Evolutionary conservation across 1,140 invertebrate genomes (phyloP).

Genomic region (Branchinecta lindahli): DNA sequence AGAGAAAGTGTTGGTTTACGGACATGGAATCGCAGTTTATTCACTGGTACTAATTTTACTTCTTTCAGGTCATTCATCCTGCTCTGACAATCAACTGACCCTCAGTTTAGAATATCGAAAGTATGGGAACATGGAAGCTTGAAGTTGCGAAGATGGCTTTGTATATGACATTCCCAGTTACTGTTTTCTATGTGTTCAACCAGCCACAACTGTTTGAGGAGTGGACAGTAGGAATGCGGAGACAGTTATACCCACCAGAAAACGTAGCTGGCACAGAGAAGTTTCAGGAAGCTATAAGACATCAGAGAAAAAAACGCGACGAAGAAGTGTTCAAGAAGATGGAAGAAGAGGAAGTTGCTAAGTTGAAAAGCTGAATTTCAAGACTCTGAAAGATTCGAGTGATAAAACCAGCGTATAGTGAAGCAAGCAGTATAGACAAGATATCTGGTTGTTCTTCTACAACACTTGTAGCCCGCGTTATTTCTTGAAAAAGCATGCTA

Average conservation of each 20-base stretch:
- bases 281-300: constrained; percentile 40
- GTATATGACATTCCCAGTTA: constrained; percentile 70
- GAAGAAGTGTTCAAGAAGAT: constrained; percentile 30
- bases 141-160: constrained; percentile 64
- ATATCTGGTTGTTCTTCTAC: too few species aligned
- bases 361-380: too few species aligned
- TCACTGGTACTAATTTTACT: constrained; percentile 11
- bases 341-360: constrained; percentile 28
- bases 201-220: constrained; percentile 64
- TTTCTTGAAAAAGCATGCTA: too few species aligned
- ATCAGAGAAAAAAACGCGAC: constrained; percentile 39
- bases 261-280: constrained; percentile 38
- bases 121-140: constrained; percentile 60
- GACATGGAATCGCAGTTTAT: too few species aligned
- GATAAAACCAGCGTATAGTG: too few species aligned
- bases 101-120: constrained; percentile 16
- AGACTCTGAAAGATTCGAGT: too few species aligned
- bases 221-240: constrained; percentile 51
- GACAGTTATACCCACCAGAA: constrained; percentile 51
- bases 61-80: constrained; percentile 9
- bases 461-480: too few species aligned
- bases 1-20: too few species aligned
- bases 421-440: too few species aligned
- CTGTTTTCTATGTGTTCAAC: constrained; percentile 67
- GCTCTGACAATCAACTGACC: constrained; percentile 14